Evolutionary conservation across 2,797 vertebrate species (phyloP).

Genomic region (Brachyrhaphis roseni): DNA sequence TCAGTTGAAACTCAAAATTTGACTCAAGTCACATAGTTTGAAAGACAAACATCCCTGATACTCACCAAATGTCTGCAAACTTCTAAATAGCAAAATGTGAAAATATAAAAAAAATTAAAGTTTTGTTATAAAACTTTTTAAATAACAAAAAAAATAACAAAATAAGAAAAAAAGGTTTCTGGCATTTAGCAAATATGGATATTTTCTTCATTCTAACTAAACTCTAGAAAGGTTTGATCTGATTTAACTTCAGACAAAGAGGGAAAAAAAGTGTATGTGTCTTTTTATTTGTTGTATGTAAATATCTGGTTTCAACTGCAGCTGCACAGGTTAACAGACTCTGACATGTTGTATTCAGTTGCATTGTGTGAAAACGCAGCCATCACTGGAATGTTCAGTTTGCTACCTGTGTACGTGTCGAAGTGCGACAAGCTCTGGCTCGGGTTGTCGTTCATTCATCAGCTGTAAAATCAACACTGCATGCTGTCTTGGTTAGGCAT

Average conservation of each 20-base stretch:
- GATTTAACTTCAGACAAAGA: not conserved
- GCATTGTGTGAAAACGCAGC: not conserved
- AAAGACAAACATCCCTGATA: not conserved
- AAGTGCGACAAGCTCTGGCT: not conserved
- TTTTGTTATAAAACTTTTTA: too few species aligned
- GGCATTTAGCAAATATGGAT: not conserved
- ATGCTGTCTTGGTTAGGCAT: not conserved
- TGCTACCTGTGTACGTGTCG: not conserved
- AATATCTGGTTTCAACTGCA: not conserved
- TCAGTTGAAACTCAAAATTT: not conserved
- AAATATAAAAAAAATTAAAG: too few species aligned
- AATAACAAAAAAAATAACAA: too few species aligned
- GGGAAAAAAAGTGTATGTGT: not conserved
- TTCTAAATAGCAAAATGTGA: too few species aligned
- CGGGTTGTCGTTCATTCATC: not conserved
- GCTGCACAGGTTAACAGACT: not conserved
- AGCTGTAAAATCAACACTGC: constrained; percentile 1
- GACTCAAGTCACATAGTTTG: not conserved
- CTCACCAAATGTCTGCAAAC: too few species aligned
- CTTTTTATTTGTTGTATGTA: not conserved
- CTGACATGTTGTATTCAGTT: not conserved
- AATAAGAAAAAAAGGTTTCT: too few species aligned
- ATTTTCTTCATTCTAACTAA: not conserved
- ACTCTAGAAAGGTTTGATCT: not conserved
- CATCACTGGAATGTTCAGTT: not conserved